Evolutionary conservation across 2,113 vertebrate species (phyloP).

Genomic region (Cavia porcellus): DNA sequence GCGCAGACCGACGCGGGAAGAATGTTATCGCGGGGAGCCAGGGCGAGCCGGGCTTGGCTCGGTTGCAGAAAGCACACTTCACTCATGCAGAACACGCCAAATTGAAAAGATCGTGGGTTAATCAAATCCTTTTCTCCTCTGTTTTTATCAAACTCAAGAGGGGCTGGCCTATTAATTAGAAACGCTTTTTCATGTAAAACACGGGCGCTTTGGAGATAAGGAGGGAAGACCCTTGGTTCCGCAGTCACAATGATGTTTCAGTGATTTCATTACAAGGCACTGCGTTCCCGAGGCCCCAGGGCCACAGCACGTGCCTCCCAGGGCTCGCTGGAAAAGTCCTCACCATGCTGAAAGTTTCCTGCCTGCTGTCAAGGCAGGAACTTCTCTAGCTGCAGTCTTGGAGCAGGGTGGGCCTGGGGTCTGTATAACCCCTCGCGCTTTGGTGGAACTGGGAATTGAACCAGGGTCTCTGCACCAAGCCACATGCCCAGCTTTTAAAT

Average conservation of each 20-base stretch:
- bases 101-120: slow-evolving; percentile 84
- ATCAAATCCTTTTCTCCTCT: slow-evolving; percentile 85
- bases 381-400: background rate
- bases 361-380: background rate
- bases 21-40: slow-evolving; percentile 77
- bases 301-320: background rate
- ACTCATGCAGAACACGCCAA: slow-evolving; percentile 83
- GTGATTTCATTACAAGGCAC: slow-evolving; percentile 70
- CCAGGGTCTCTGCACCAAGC: background rate
- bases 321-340: background rate
- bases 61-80: slow-evolving; percentile 67
- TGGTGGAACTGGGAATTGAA: background rate
- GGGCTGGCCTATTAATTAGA: slow-evolving; percentile 86
- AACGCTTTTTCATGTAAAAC: slow-evolving; percentile 88
- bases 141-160: slow-evolving; percentile 84
- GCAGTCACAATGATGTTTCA: slow-evolving; percentile 57
- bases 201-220: slow-evolving; percentile 83
- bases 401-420: background rate
- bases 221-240: slow-evolving; percentile 77
- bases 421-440: background rate
- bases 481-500: background rate
- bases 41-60: slow-evolving; percentile 42
- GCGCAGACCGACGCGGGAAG: slow-evolving; percentile 35
- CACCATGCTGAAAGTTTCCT: background rate
- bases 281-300: background rate